Evolutionary conservation across 1,140 invertebrate species (phyloP), one percentile per base, ranked within the genome.

Genomic region (Musca domestica): DNA sequence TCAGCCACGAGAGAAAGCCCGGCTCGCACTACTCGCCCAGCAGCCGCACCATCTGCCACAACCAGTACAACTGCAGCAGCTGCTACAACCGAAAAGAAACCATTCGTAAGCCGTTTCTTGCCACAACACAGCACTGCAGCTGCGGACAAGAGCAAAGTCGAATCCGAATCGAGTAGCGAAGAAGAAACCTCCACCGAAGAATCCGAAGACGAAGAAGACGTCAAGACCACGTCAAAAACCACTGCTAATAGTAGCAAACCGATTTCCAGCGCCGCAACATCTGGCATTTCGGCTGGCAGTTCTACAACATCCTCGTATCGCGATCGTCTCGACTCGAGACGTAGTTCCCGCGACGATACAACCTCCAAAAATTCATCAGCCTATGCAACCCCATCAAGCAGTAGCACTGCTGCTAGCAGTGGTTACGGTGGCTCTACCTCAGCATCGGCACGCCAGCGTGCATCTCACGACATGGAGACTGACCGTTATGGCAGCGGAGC

Each of bases 51-150:
- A 12, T 70, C 76, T 51, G 71, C 73, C 30, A 70, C 76, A 27
- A 68, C 63, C 19, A 56, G 22, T 27, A n/a, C 9, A 30, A 41
- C 34, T 5, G 58, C 73, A 15, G 69, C 76, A 61, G 72, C 74
- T 47, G 67, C 77, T 47, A 74, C 81, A 17, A 83, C 85, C 71
- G 80, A 82, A 73, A 83, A 83, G 67, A 87, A 89, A 83, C 86
- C 89, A 47, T 93, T 93, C 73, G 91, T 93, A 78, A 93, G 91
- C 74, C 88, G 92, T 82, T 94, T 93, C 84, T 86, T 92, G 83
- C 90, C 76, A 85, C 89, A 71, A 85, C 89, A 71, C 85, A 89
- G 67, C 64, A 86, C 86, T 67, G 49, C 68, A 19, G 46, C 64
- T 66, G 83, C 84, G 71, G 83, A 82, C 74, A 81, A 78, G 72